These are phyloP conservation scores for Gnatocerus cornutus DNA, from an alignment of 2,888 invertebrate species.

Conservation along the genomic window DNA sequence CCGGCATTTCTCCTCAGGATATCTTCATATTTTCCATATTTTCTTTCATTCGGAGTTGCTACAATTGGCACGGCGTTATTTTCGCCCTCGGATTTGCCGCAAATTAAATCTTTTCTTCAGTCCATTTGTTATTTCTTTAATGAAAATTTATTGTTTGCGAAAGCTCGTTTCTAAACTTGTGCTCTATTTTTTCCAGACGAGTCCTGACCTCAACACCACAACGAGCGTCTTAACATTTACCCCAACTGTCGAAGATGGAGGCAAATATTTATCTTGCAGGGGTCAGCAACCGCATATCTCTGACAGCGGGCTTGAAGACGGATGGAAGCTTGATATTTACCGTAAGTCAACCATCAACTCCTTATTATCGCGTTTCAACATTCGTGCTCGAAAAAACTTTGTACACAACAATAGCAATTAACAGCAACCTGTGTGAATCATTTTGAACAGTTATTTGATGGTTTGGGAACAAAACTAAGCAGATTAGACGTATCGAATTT, in stretches of 20 bases:
- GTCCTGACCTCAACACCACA: slow-evolving; percentile 83
- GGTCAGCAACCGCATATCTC: slow-evolving; percentile 85
- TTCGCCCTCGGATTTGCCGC: background rate
- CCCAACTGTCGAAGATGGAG: slow-evolving; percentile 87
- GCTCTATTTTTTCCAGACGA: slow-evolving; percentile 70
- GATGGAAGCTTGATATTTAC: slow-evolving; percentile 87
- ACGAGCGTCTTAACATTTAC: slow-evolving; percentile 84
- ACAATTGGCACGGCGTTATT: slow-evolving; percentile 14
- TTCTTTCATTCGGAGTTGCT: slow-evolving; percentile 29
- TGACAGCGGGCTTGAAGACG: slow-evolving; percentile 84
- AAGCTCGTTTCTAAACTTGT: background rate
- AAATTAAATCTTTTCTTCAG: background rate
- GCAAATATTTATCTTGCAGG: slow-evolving; percentile 83
- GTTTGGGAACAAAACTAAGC: too few relatives aligned
- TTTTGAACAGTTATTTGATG: too few relatives aligned
- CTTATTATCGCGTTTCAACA: slow-evolving; percentile 9
- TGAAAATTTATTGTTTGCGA: too few relatives aligned
- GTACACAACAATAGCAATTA: too few relatives aligned
- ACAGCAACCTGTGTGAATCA: too few relatives aligned
- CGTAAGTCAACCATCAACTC: slow-evolving; percentile 78
- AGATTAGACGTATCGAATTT: too few relatives aligned
- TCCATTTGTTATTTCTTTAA: too few relatives aligned
- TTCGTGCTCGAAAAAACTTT: too few relatives aligned
- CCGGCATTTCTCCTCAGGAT: slow-evolving; percentile 52
- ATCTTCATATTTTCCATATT: slow-evolving; percentile 48